Base-by-base conservation (phyloP, 2,797 vertebrate species). In the Diceros bicornis region DNA sequence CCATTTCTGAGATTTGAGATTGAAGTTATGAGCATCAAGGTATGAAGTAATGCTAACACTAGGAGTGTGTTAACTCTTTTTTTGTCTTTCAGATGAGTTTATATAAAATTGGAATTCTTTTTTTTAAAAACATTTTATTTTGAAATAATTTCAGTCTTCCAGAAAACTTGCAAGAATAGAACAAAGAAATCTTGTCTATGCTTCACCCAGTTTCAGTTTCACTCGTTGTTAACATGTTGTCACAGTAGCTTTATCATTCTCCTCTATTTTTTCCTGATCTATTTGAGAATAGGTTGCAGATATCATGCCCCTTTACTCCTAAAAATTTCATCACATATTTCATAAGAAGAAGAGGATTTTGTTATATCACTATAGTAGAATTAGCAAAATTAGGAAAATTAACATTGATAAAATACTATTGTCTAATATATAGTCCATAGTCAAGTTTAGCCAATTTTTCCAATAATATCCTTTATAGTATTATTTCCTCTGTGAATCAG, bases 351-450 rank as follows among this genome's bases (percentile, higher is more conserved):
- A 62, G 27, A 68, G 4, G 3, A 52, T 29, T 82, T 87, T 66
- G 8, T 68, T 34, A 34, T 32, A 21, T 81, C 21, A 13, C 27
- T 86, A 37, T 29, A 71, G 34, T 16, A 27, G 4, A 69, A 34
- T 78, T 21, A 57, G 34, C 44, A 96, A 71, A 94, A 88, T 62
- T 79, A 90, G 72, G 72, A 64, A 93, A 79, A 72, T 79, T 25
- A 41, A 59, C 14, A 59, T n/a, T 47, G 37, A 47, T 85, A 79
- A 57, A 64, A 79, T 55, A 44, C 13, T 85, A 16, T 89, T 62
- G 5, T 83, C 14, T 88, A 52, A 29, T 66, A 61, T 50, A 59
- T 47, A 57, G 1, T 50, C 17, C 6, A 59, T 81, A 66, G 41
- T 90, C 20, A 90, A 86, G 74, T 61, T 74, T 90, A 41, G 27